These are phyloP conservation scores for Mohoua ochrocephala DNA, from an alignment of 2,113 vertebrate species.

Conservation along the genomic window DNA sequence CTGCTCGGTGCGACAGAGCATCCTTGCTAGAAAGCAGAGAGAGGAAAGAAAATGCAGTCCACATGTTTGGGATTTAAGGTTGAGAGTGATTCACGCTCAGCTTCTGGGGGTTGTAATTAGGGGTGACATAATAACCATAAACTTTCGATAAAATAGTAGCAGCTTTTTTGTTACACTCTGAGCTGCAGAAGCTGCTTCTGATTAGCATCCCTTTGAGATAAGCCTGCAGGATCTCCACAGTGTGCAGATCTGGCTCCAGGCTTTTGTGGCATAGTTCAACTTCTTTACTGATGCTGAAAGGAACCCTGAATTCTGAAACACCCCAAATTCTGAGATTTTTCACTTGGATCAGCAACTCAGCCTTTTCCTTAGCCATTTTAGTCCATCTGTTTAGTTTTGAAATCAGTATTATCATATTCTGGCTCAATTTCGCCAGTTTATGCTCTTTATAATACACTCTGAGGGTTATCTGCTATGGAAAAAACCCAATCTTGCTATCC, in stretches of 20 bases:
- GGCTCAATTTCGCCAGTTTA: background rate
- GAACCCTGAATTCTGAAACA: background rate
- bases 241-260: background rate
- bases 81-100: constrained; percentile 54
- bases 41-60: constrained; percentile 50
- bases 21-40: constrained; percentile 42
- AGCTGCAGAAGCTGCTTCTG: constrained; percentile 40
- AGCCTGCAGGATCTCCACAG: background rate
- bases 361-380: background rate
- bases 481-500: background rate
- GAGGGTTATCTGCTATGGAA: background rate
- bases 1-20: background rate
- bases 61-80: constrained; percentile 58
- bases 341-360: background rate
- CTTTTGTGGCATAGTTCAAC: background rate
- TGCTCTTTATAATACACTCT: background rate
- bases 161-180: constrained; percentile 5
- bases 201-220: constrained; percentile 11
- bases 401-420: background rate
- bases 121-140: constrained; percentile 67
- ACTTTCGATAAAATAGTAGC: constrained; percentile 46
- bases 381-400: background rate
- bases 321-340: background rate
- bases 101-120: constrained; percentile 65
- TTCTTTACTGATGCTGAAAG: background rate